Evolutionary conservation across 1,140 invertebrate species (phyloP), one percentile per base, ranked within the genome.

Genomic region (Zelostemma sp.): DNA sequence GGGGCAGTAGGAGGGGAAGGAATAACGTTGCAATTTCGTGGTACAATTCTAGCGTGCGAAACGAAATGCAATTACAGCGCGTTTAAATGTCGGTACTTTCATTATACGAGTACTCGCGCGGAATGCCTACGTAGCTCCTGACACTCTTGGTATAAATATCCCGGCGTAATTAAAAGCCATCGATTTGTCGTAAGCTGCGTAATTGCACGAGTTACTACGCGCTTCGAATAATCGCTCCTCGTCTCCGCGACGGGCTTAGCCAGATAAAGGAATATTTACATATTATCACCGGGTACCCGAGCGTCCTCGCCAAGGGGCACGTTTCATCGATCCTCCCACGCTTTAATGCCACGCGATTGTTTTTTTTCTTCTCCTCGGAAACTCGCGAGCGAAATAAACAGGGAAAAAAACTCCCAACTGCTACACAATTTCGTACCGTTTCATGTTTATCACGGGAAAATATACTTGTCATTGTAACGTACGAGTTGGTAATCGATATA

Each of bases 221-320:
- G 77, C 70, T 73, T 58, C 64, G 79, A 83, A 84, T 84, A 83
- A 83, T 82, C 81, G 78, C 56, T 68, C 65, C 57, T 43, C 48
- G 56, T 58, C 56, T 65, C 31, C 55, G 62, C 57, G 60, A 62
- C 51, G 61, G 63, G 56, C 55, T 59, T 50, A 63, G 61, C 63
- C 38, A 80, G 83, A 85, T 84, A 85, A 82, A 81, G 71, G 73
- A 78, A 82, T 84, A 85, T 85, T 85, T 85, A 84, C 83, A 85
- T 85, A 85, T 84, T 84, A 85, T 84, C 83, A 75, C n/a, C n/a
- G n/a, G n/a, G 59, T 62, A 53, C 56, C 56, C 55, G 63, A 71
- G 68, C 59, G 59, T 59, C 59, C 61, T 58, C 65, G 66, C 61
- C 21, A 25, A 59, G 58, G 55, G 62, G 63, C 58, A 64, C 60